Evolutionary conservation across 1,140 invertebrate genomes (phyloP), one percentile per base, ranked within the genome.

Genomic region (Caenorhabditis brenneri): DNA sequence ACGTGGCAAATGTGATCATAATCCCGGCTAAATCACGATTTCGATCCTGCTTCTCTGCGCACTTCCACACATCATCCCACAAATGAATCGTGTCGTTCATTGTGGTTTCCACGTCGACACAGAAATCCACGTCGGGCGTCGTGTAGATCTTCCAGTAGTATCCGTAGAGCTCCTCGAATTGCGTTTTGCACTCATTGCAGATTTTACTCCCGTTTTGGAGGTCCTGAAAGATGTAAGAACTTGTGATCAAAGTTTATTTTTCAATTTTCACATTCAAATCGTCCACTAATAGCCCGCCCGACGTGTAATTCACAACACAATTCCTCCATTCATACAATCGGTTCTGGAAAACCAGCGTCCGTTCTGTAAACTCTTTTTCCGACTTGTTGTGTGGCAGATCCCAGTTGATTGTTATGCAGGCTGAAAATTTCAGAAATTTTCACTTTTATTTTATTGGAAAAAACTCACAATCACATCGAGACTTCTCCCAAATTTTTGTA

Each of bases 1-100:
- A 48, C 15, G 88, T 48, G 3, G 84, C 58, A 15, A 74, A 27
- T 7, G 83, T 86, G 22, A 88, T 84, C 24, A 90, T 82, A 15
- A 83, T 58, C 4, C 89, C 82, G 3, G 90, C 78, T n/a, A 82
- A 53, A 58, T 89, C 88, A 27, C 80, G 58, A 10, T 87, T 78
- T 24, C 87, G 49, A 48, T 85, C 86, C 7, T 83, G 48, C 19
- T 84, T 83, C 58, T 89, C 88, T 2, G 85, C 78, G 51, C 88
- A 89, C 27, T 84, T 24, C 86, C 87, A 89, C 2, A 89, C 89
- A 39, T 85, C 81, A 42, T 90, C 86, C 88, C 87, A 89, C 22
- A 89, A 48, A 69, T 86, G 89, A 80, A 90, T 90, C 24, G 88
- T 89, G 46, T 89, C 88, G 39, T 89, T 89, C 88, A 89, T 89